Evolutionary conservation across 1,140 invertebrate genomes (phyloP).

Genomic region (Latrodectus geometricus): DNA sequence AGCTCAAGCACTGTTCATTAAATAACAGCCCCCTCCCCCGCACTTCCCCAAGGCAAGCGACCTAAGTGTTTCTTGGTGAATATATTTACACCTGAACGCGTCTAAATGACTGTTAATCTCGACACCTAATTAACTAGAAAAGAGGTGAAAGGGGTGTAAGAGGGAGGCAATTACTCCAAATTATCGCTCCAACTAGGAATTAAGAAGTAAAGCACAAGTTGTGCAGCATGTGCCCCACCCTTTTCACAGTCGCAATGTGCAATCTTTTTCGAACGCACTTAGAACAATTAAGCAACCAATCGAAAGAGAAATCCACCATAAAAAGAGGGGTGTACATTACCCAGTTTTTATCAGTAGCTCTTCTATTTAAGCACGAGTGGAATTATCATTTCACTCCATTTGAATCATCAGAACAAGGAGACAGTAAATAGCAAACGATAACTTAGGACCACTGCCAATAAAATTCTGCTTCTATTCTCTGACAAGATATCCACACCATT

Average conservation of each 20-base stretch:
- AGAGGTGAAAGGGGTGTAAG: slow-evolving; percentile 5
- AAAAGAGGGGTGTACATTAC: no score
- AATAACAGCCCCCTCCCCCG: no score
- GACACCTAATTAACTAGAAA: slow-evolving; percentile 59
- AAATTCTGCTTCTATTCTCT: no score
- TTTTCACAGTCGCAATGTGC: background rate
- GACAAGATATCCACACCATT: no score
- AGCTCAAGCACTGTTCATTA: slow-evolving; percentile 22
- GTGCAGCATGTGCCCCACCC: background rate
- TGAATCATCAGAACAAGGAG: no score
- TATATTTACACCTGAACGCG: slow-evolving; percentile 57
- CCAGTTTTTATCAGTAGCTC: no score
- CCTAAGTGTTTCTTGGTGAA: slow-evolving; percentile 44
- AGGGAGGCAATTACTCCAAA: slow-evolving; percentile 48
- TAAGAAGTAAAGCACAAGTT: slow-evolving; percentile 10
- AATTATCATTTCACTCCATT: no score
- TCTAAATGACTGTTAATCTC: slow-evolving; percentile 59
- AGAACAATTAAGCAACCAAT: no score
- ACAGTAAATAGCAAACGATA: no score
- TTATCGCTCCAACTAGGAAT: slow-evolving; percentile 7
- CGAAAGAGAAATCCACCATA: no score
- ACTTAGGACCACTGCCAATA: no score
- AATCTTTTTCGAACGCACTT: background rate
- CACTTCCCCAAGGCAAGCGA: slow-evolving; percentile 1
- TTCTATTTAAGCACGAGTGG: no score